phyloP scores from a whole-genome alignment of 2,113 vertebrate species.

The Paedocypris sp. region DNA sequence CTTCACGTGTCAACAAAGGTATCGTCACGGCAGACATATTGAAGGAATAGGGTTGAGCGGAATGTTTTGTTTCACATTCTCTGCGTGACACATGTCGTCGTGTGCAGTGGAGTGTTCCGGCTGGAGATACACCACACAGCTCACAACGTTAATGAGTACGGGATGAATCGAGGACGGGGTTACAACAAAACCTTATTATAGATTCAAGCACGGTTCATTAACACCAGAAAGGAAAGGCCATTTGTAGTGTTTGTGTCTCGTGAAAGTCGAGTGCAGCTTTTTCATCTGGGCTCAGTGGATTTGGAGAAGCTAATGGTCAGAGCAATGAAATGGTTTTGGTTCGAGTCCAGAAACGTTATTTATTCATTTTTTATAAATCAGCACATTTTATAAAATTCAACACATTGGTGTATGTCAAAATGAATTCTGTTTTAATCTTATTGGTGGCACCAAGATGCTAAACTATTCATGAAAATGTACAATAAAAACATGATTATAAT shows the following conservation, averaged over 20 bases:
- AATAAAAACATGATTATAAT: no score
- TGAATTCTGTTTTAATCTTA: no score
- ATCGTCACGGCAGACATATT: slow-evolving; percentile 26
- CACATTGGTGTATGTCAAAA: no score
- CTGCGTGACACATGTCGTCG: neutral
- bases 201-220: slow-evolving; percentile 11
- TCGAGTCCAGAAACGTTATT: no score
- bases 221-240: neutral
- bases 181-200: slow-evolving; percentile 30
- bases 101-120: neutral
- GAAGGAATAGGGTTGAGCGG: slow-evolving; percentile 13
- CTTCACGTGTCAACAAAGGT: slow-evolving; percentile 45
- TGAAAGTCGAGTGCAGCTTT: neutral
- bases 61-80: neutral
- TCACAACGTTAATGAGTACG: slow-evolving; percentile 5
- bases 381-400: no score
- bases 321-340: no score
- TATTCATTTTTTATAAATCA: no score
- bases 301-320: neutral
- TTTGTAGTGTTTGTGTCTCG: neutral
- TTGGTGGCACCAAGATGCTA: no score
- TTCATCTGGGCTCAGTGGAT: neutral
- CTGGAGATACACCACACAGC: neutral
- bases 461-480: no score
- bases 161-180: slow-evolving; percentile 23